These are phyloP conservation scores for Nephrotoma flavescens DNA, from an alignment of 2,888 invertebrate species.

Conservation along the genomic window DNA sequence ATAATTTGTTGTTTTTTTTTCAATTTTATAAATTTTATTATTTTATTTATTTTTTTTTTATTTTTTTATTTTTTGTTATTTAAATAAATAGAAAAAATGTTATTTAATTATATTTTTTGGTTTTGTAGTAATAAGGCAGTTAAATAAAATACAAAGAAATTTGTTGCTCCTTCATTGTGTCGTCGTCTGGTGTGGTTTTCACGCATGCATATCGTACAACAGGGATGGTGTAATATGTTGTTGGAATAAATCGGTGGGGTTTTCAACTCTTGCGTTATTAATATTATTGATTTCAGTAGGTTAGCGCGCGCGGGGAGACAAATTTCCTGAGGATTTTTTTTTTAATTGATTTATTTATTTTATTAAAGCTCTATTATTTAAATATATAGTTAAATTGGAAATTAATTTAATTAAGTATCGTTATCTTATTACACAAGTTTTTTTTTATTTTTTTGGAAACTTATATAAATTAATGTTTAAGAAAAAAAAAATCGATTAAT, in stretches of 20 bases:
- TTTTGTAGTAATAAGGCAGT: not conserved
- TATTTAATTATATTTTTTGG: not conserved
- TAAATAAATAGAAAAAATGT: not conserved
- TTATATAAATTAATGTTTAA: not conserved
- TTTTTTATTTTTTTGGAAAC: not conserved
- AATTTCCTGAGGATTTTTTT: not conserved
- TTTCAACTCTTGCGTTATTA: not conserved
- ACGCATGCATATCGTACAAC: not conserved
- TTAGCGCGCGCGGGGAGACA: not conserved
- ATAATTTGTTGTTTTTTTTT: not conserved
- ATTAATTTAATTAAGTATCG: not conserved
- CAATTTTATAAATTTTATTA: not conserved
- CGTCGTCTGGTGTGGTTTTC: not conserved
- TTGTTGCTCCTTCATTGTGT: not conserved
- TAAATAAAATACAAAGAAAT: not conserved
- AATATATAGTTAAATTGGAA: not conserved
- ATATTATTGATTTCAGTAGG: not conserved
- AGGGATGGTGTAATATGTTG: not conserved
- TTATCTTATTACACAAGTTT: not conserved
- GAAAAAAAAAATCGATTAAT: not conserved
- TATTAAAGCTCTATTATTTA: not conserved
- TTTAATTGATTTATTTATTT: not conserved
- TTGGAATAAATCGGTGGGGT: not conserved
- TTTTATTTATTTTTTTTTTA: not conserved
- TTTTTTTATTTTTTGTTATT: not conserved